Evolutionary conservation across 2,797 vertebrate species (phyloP).

Genomic region (Siniperca obscura): DNA sequence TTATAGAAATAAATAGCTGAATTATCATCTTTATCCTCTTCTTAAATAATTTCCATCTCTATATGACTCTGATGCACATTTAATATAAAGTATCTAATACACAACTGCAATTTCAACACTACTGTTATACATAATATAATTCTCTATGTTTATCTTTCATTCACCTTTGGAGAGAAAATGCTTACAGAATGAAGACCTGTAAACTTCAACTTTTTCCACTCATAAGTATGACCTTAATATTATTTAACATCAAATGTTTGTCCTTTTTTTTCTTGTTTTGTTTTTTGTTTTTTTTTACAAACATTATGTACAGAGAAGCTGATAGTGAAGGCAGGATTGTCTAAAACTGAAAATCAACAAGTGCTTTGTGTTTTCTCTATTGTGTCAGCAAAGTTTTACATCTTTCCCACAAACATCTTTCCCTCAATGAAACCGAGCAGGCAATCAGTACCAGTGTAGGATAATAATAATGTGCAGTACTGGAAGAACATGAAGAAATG

Average conservation of each 20-base stretch:
- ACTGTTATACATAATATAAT: conserved; percentile 84
- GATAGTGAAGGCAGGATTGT: conserved; percentile 86
- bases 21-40: conserved; percentile 86
- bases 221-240: conserved; percentile 71
- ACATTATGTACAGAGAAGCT: conserved; percentile 83
- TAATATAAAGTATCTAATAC: conserved; percentile 89
- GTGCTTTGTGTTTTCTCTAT: conserved; percentile 70
- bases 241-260: conserved; percentile 74
- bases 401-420: conserved; percentile 23
- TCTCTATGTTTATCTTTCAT: conserved; percentile 79
- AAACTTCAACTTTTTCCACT: conserved; percentile 73
- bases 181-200: conserved; percentile 75
- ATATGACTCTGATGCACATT: conserved; percentile 89
- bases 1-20: conserved; percentile 91
- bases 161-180: conserved; percentile 76
- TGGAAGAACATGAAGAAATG: conserved; percentile 66
- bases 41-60: conserved; percentile 90
- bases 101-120: conserved; percentile 86
- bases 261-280: conserved; percentile 55
- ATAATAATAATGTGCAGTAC: conserved; percentile 41
- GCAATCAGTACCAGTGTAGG: conserved; percentile 43
- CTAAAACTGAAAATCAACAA: conserved; percentile 81
- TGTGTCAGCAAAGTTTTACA: conserved; percentile 58
- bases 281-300: conserved; percentile 69
- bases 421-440: conserved; percentile 28